Conservation (phyloP, 2,797 vertebrate species). For the Sebastes trivittatus region DNA sequence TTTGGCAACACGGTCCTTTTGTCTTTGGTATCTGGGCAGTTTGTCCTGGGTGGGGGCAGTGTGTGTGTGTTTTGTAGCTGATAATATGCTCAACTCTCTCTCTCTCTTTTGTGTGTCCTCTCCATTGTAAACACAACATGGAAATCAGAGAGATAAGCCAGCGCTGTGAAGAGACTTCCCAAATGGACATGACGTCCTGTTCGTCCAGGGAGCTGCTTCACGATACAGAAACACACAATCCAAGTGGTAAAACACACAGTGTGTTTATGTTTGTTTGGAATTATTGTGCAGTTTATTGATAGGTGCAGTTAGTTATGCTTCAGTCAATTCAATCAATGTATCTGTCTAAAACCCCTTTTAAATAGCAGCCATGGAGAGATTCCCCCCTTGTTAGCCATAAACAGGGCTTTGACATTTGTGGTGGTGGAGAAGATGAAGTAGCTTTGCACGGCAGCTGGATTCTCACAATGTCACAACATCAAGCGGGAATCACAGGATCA, state of each 20-base stretch:
- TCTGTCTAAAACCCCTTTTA: not conserved
- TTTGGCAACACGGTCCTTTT: conserved; percentile 34
- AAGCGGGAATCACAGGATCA: too few relatives aligned
- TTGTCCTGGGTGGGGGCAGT: conserved; percentile 2
- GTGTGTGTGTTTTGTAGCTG: not conserved
- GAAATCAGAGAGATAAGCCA: conserved; percentile 43
- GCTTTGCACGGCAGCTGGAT: too few relatives aligned
- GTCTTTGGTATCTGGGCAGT: conserved; percentile 44
- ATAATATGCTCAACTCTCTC: conserved; percentile 11
- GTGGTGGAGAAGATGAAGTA: not conserved
- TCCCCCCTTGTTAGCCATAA: not conserved
- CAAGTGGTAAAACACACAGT: not conserved
- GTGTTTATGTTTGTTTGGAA: not conserved
- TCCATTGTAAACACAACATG: conserved; percentile 22
- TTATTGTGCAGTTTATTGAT: not conserved
- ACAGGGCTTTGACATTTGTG: not conserved
- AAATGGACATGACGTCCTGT: not conserved
- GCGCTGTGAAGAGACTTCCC: not conserved
- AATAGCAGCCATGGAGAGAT: not conserved
- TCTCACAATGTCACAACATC: not conserved
- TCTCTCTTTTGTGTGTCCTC: conserved; percentile 17
- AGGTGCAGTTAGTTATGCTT: not conserved
- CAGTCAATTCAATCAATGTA: not conserved
- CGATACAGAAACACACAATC: not conserved
- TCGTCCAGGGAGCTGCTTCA: not conserved